Evolutionary conservation across 1,140 invertebrate genomes (phyloP).

Genomic region (Antheraea mylitta): DNA sequence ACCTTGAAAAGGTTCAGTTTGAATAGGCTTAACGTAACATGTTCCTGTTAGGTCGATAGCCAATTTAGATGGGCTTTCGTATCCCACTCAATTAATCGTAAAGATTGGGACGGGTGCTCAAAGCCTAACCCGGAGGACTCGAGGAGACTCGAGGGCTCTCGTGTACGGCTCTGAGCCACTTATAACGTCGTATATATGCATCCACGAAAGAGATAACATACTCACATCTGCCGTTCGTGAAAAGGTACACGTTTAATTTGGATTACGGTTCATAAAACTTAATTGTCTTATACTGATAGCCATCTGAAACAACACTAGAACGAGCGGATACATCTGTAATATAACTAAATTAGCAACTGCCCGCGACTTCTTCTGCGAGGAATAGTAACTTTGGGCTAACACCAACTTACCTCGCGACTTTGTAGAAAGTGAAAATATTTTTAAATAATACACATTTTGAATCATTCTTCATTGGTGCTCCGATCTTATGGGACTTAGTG

Average conservation of each 20-base stretch:
- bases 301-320: no score
- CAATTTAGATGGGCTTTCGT: constrained; percentile 25
- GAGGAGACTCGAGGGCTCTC: constrained; percentile 17
- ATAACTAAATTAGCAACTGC: no score
- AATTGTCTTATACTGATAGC: not conserved
- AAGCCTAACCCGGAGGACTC: constrained; percentile 17
- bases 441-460: no score
- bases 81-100: constrained; percentile 28
- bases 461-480: no score
- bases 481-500: no score
- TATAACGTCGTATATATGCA: constrained; percentile 14
- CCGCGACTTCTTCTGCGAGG: no score
- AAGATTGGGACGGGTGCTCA: constrained; percentile 23
- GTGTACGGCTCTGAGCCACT: constrained; percentile 13
- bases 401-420: no score
- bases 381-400: no score
- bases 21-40: constrained; percentile 5
- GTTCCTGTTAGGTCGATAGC: constrained; percentile 12
- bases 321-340: no score
- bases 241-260: not conserved
- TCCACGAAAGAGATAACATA: constrained; percentile 13
- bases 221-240: constrained; percentile 10
- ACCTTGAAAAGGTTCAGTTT: not conserved
- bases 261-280: not conserved
- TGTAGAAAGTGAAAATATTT: no score